Evolutionary conservation across 1,140 invertebrate species (phyloP), one percentile per base, ranked within the genome.

Genomic region (Caenorhabditis latens): DNA sequence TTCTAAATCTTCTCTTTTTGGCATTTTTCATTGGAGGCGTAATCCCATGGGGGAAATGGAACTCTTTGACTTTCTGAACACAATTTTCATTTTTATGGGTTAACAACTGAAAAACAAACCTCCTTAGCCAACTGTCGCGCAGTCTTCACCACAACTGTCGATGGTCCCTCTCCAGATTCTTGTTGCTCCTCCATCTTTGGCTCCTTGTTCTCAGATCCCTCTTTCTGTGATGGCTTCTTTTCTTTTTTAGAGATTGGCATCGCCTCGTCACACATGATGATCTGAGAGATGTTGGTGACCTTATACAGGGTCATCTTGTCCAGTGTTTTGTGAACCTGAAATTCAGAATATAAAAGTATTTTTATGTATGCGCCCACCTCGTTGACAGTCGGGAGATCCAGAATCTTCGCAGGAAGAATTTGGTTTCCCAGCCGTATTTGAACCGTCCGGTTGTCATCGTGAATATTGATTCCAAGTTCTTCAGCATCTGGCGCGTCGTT

Each of bases 321-420:
- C 4, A 90, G 42, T 9, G 90, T 91, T 87, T 91, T 91, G 63
- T 87, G 84, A 9, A 90, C 87, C 90, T 91, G 65, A 84, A 87
- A 16, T 53, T 5, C 50, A 32, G 2, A 79, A 32, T 0, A 32
- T 32, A 1, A 2, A 32, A n/a, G n/a, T 2, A 32, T 32, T 32
- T 32, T 32, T 32, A 2, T 32, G 32, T 2, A n/a, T 57, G n/a
- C 53, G 75, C 50, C 57, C 48, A 91, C 91, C 87, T 91, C 90
- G 58, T 82, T 88, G 63, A 91, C 86, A 58, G 90, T 90, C 5
- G 90, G 90, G 21, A 91, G 71, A 87, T 91, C 90, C 50, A 91
- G 86, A n/a, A 90, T 57, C 24, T 71, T 87, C 40, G 90, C 91
- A 8, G 61, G 43, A 84, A 91, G 48, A 58, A 75, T 67, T 58